Conservation (phyloP, 2,113 vertebrate species). For the Semicossyphus pulcher region DNA sequence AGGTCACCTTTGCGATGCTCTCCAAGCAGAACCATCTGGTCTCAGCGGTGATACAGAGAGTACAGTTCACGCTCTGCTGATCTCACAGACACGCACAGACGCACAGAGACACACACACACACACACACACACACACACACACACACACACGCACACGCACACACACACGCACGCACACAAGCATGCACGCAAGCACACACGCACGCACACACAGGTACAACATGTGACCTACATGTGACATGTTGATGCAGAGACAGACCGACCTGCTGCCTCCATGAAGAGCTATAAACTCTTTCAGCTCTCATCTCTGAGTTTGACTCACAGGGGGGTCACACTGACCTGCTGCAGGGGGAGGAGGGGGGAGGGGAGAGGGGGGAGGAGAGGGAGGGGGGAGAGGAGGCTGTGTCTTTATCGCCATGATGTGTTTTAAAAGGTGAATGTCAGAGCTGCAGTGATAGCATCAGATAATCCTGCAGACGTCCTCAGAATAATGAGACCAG, state of each 20-base stretch:
- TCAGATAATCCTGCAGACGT: not conserved
- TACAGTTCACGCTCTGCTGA: constrained; percentile 25
- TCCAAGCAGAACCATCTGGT: constrained; percentile 53
- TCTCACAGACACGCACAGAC: too few species aligned
- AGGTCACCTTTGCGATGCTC: constrained; percentile 55
- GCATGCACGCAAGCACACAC: not conserved
- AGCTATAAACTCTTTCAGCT: not conserved
- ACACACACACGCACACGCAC: not conserved
- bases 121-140: not conserved
- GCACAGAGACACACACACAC: not conserved
- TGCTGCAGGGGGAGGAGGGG: too few species aligned
- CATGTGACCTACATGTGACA: constrained; percentile 2
- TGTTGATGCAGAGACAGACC: too few species aligned
- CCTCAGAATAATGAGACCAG: not conserved
- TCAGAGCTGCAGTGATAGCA: constrained; percentile 23
- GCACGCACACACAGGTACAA: not conserved
- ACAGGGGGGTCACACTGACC: not conserved
- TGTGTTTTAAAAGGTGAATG: constrained; percentile 26
- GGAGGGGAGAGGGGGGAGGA: not conserved
- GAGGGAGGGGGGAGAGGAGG: not conserved
- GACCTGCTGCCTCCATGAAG: too few species aligned
- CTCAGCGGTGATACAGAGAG: constrained; percentile 11
- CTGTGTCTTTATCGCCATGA: constrained; percentile 15
- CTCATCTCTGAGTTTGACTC: not conserved
- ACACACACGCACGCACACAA: not conserved